These are phyloP conservation scores for Euura saliciscinereae DNA, from an alignment of 1,140 invertebrate genomes.

Conservation along the genomic window DNA sequence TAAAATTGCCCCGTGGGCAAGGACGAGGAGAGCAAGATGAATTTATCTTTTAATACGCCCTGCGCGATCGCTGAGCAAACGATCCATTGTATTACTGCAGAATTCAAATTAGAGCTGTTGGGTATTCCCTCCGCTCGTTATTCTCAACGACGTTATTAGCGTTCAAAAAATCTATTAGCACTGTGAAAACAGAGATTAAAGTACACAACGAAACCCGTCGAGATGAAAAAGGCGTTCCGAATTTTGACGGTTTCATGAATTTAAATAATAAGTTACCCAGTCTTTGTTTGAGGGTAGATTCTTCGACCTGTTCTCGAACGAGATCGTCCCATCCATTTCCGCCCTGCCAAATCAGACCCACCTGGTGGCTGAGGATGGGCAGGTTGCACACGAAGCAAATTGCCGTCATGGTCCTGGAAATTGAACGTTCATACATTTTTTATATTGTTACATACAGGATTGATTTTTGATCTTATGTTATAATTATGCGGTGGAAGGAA, in stretches of 20 bases:
- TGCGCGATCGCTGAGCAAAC: neutral
- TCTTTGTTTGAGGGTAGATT: conserved; percentile 80
- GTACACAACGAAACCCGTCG: no score
- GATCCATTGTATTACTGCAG: no score
- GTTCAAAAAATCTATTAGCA: no score
- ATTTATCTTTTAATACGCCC: neutral
- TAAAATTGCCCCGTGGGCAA: neutral
- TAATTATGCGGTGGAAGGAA: conserved; percentile 1
- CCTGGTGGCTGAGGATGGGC: conserved; percentile 91
- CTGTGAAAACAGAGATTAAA: no score
- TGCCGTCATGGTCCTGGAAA: conserved; percentile 86
- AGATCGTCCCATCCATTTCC: conserved; percentile 93
- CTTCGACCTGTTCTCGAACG: conserved; percentile 82
- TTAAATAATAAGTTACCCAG: conserved; percentile 58
- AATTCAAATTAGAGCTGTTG: no score
- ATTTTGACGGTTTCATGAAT: no score
- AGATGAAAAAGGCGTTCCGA: no score
- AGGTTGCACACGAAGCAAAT: conserved; percentile 96
- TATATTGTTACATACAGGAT: neutral
- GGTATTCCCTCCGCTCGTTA: no score
- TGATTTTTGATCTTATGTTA: neutral
- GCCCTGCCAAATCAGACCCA: conserved; percentile 89
- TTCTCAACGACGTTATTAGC: no score
- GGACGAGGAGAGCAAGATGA: neutral
- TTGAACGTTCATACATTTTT: conserved; percentile 17